These are phyloP conservation scores for Endomychus coccineus DNA, from an alignment of 2,888 invertebrate species.

Conservation along the genomic window DNA sequence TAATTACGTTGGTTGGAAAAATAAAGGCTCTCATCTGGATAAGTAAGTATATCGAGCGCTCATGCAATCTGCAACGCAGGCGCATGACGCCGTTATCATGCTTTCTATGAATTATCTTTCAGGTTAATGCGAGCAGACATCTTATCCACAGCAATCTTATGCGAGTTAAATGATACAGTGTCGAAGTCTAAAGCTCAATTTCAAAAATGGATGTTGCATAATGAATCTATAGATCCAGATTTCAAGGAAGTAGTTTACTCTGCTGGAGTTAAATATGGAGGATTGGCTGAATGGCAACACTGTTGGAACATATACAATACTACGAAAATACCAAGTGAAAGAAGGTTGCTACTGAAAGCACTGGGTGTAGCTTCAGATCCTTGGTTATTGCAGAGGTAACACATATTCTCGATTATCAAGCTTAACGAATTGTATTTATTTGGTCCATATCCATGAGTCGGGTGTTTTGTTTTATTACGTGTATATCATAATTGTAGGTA, in stretches of 20 bases:
- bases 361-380: constrained; percentile 66
- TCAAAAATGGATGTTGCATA: constrained; percentile 61
- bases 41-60: constrained; percentile 44
- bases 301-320: constrained; percentile 66
- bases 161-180: constrained; percentile 63
- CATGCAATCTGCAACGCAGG: no score
- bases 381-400: constrained; percentile 77
- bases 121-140: constrained; percentile 68
- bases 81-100: no score
- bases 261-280: constrained; percentile 63
- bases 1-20: constrained; percentile 56
- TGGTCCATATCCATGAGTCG: neutral
- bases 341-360: constrained; percentile 61
- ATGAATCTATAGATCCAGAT: constrained; percentile 62
- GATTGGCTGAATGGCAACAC: constrained; percentile 66
- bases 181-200: constrained; percentile 62
- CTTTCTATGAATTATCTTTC: no score
- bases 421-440: neutral
- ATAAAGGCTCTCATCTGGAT: constrained; percentile 55
- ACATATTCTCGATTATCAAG: constrained; percentile 15
- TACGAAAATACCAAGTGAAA: constrained; percentile 62
- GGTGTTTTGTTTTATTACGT: constrained; percentile 3
- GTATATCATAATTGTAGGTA: constrained; percentile 49
- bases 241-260: constrained; percentile 63
- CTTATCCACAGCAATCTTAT: constrained; percentile 63